Percentiles rank a stretch among this genome's conserved stretches.
Evolutionary conservation across 2,888 invertebrate species (phyloP).

Genomic region (Eumacrocentrus americanus): DNA sequence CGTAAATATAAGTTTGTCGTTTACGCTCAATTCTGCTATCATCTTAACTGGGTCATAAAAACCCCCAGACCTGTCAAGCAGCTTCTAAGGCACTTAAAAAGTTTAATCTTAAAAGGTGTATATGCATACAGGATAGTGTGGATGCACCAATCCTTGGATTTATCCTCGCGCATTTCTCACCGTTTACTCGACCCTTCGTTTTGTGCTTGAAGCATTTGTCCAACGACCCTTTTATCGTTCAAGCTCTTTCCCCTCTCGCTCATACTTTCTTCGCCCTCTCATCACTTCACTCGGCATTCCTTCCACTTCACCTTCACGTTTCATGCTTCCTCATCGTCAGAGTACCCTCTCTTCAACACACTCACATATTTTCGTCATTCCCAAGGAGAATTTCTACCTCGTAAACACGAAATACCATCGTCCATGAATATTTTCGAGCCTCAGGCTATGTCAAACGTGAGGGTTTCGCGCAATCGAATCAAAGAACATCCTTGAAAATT

Average conservation of each 20-base stretch:
- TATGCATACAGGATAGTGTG: constrained; percentile 26
- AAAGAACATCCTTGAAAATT: background rate
- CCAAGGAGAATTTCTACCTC: constrained; percentile 28
- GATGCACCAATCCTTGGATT: constrained; percentile 20
- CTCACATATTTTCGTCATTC: constrained; percentile 27
- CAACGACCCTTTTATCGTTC: constrained; percentile 9
- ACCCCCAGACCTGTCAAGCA: constrained; percentile 35
- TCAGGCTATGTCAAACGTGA: constrained; percentile 22
- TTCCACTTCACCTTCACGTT: constrained; percentile 16
- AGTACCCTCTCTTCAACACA: constrained; percentile 6
- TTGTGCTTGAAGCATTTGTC: constrained; percentile 1
- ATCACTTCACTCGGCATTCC: background rate
- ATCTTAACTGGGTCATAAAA: constrained; percentile 57
- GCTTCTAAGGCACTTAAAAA: constrained; percentile 49
- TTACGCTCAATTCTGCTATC: constrained; percentile 47
- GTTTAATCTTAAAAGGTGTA: constrained; percentile 45
- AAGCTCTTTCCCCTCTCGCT: background rate
- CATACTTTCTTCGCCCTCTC: background rate
- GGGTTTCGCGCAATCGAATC: constrained; percentile 16
- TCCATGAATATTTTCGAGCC: constrained; percentile 28
- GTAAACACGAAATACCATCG: constrained; percentile 30
- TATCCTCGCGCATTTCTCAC: constrained; percentile 27
- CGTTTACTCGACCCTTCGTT: background rate
- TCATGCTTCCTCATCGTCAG: background rate
- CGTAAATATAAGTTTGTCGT: constrained; percentile 5